Evolutionary conservation across 2,113 vertebrate genomes (phyloP).

Genomic region (Brachionichthys hirsutus): DNA sequence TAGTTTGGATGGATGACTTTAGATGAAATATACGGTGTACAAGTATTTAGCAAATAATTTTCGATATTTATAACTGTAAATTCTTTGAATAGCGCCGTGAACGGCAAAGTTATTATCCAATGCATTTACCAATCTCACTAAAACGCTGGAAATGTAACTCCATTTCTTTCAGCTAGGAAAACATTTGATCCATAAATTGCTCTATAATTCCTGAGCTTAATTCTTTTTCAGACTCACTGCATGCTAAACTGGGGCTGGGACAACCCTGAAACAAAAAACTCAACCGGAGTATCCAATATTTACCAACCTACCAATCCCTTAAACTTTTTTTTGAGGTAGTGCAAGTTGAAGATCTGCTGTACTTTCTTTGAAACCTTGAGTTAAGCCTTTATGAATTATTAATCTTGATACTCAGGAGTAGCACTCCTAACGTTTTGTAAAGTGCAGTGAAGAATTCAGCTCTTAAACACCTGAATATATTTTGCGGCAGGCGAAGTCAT

Average conservation of each 20-base stretch:
- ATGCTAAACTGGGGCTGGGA: no score
- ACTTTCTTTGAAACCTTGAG: constrained; percentile 22
- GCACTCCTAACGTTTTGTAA: neutral
- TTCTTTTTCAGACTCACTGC: neutral
- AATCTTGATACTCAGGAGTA: neutral
- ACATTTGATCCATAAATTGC: neutral
- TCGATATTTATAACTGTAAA: no score
- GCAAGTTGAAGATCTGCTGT: constrained; percentile 23
- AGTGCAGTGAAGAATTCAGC: neutral
- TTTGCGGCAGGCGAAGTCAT: neutral
- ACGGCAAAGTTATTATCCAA: neutral
- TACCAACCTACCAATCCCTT: no score
- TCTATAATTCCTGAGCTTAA: neutral
- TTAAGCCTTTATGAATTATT: constrained; percentile 9
- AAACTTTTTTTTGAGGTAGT: no score
- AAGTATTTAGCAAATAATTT: neutral
- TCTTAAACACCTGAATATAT: neutral
- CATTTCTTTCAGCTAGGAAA: no score
- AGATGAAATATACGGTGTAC: neutral
- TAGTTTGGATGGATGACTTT: neutral
- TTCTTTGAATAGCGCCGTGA: constrained; percentile 1
- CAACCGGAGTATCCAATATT: no score
- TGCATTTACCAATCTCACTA: neutral
- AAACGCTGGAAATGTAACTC: no score
- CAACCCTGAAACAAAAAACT: no score